phyloP scores from a whole-genome alignment of 2,888 invertebrate genomes.

The Altica lythri region DNA sequence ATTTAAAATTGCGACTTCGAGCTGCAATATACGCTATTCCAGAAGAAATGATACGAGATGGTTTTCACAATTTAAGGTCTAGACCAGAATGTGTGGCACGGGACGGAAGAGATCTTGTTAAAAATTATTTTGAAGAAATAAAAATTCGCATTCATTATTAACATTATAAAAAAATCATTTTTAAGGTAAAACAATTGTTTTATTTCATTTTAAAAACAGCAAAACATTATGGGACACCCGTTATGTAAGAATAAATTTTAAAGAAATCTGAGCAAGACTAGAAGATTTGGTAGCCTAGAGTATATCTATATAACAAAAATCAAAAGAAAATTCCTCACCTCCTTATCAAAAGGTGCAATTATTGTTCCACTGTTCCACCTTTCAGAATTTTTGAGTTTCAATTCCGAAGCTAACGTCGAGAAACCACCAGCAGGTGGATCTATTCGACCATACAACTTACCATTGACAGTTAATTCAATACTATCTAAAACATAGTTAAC shows the following conservation, averaged over 20 bases:
- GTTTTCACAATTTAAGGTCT: too few species aligned
- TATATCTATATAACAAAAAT: too few species aligned
- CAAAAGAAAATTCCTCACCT: conserved; percentile 58
- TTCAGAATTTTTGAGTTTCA: conserved; percentile 52
- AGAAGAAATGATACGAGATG: too few species aligned
- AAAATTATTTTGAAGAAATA: too few species aligned
- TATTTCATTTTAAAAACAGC: neutral
- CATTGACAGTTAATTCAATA: conserved; percentile 61
- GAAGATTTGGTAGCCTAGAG: neutral
- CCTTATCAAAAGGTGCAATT: conserved; percentile 76
- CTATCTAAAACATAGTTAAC: conserved; percentile 53
- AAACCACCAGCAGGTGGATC: conserved; percentile 53
- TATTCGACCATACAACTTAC: conserved; percentile 58
- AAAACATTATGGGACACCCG: neutral
- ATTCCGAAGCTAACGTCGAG: conserved; percentile 42
- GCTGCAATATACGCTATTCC: too few species aligned
- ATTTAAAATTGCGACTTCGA: too few species aligned
- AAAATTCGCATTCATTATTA: too few species aligned
- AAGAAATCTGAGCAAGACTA: neutral
- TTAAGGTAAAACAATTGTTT: too few species aligned
- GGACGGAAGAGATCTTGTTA: too few species aligned
- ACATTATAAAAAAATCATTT: neutral
- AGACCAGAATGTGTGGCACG: too few species aligned
- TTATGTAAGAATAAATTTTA: neutral
- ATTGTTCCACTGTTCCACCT: conserved; percentile 64